Base-by-base conservation (phyloP, 2,797 vertebrate species). In the Phalloptychus januarius region DNA sequence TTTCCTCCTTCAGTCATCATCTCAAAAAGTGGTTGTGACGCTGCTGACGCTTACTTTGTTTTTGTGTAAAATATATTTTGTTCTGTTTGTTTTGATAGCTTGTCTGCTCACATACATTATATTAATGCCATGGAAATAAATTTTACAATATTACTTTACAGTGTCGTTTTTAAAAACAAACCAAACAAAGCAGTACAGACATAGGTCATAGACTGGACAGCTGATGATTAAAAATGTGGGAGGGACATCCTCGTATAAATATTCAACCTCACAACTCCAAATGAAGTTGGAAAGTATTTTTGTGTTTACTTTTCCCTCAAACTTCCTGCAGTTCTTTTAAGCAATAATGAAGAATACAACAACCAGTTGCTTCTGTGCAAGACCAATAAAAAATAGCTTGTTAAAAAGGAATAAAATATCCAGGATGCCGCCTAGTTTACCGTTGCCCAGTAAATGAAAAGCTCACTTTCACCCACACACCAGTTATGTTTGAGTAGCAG, bases 71-170 rank as follows among this genome's bases (percentile, higher is more conserved):
- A 94, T 94, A 94, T 94, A 86, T 88, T 85, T 38, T 69, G 40
- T 69, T 69, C 65, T 3, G 42, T 86, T 86, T 81, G 70, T 92
- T 95, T 95, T 95, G 92, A 95, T 93, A 95, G 94, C 93, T 95
- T 94, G 92, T 95, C 89, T 85, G 92, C 93, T 92, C 92, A 93
- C 94, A 89, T 93, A 93, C 92, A 93, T 94, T 93, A 94, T 91
- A 94, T 92, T 95, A 95, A 95, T 95, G 94, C 93, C 95, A 94
- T 93, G 92, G 92, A 94, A 95, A 94, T 92, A 95, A 94, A 93
- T 94, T 95, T 95, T 95, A 95, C 94, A 94, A 92, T 95, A 95
- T 94, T 91, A 93, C 8, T 45, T 69, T 81, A 58, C 31, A 3
- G 83, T 65, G 74, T 72, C 23, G 50, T n/a, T 79, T 81, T 75